Conservation (phyloP, 2,797 vertebrate species). For the Squalus acanthias region DNA sequence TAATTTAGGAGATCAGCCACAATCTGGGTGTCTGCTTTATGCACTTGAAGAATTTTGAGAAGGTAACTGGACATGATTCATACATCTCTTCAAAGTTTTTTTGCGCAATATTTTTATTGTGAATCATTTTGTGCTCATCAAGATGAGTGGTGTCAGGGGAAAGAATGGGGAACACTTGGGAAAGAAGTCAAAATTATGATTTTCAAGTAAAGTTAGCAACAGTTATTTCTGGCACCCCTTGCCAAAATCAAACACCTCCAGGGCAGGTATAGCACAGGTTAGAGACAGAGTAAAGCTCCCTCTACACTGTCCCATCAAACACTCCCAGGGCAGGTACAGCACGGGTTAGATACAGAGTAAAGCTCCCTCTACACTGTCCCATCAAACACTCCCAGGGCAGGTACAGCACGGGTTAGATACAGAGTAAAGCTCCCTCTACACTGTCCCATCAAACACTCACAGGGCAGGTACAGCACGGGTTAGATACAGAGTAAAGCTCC, state of each 20-base stretch:
- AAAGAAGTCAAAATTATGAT: not conserved
- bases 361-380: not conserved
- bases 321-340: not conserved
- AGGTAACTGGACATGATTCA: conserved; percentile 59
- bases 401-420: not conserved
- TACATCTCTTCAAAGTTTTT: not conserved
- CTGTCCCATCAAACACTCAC: not conserved
- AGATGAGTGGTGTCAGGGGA: not conserved
- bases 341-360: not conserved
- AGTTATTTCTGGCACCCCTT: not conserved
- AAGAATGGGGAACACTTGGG: too few relatives aligned
- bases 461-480: not conserved
- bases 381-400: not conserved
- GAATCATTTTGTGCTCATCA: not conserved
- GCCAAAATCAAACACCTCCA: not conserved
- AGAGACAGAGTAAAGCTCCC: not conserved
- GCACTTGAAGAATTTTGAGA: conserved; percentile 84
- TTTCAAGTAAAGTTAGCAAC: not conserved
- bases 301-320: not conserved
- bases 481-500: not conserved
- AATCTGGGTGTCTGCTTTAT: conserved; percentile 89
- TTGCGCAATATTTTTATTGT: not conserved
- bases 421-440: not conserved
- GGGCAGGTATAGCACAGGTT: not conserved
- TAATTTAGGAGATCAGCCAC: conserved; percentile 81